phyloP scores from a whole-genome alignment of 2,113 vertebrate genomes.

The Melanerpes formicivorus region DNA sequence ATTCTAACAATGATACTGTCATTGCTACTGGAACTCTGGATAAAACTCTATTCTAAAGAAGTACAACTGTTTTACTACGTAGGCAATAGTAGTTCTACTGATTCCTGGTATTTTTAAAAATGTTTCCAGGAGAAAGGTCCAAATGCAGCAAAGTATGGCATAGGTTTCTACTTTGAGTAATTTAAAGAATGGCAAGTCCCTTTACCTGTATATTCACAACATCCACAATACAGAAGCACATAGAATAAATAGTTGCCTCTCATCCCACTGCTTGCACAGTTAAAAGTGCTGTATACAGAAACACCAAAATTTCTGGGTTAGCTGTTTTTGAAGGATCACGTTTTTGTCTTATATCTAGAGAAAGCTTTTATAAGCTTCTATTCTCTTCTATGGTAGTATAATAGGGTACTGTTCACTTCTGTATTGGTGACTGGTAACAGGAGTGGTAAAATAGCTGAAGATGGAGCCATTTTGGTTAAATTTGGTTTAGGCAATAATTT shows the following conservation, averaged over 20 bases:
- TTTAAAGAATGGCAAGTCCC: not conserved
- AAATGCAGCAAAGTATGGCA: not conserved
- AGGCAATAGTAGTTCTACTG: not conserved
- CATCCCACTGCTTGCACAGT: not conserved
- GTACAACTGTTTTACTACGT: not conserved
- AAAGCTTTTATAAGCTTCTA: not conserved
- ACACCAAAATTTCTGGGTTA: not conserved
- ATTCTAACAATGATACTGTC: not conserved
- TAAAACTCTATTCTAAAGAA: not conserved
- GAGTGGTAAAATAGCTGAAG: not conserved
- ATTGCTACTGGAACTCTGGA: not conserved
- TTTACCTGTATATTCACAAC: not conserved
- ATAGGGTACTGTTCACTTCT: not conserved
- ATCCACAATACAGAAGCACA: not conserved
- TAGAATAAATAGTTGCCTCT: not conserved
- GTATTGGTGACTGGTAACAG: not conserved
- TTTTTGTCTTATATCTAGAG: not conserved
- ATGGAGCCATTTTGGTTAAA: too few relatives aligned
- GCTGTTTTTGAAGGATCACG: not conserved
- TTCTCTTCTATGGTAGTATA: rapidly evolving
- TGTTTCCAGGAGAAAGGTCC: not conserved
- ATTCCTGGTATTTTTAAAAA: not conserved
- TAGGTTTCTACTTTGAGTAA: not conserved
- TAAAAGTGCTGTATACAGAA: not conserved
- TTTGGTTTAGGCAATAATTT: not conserved